Conservation (phyloP, 35 echinoderm and acorn worm species). For the Apostichopus parvimensis region DNA sequence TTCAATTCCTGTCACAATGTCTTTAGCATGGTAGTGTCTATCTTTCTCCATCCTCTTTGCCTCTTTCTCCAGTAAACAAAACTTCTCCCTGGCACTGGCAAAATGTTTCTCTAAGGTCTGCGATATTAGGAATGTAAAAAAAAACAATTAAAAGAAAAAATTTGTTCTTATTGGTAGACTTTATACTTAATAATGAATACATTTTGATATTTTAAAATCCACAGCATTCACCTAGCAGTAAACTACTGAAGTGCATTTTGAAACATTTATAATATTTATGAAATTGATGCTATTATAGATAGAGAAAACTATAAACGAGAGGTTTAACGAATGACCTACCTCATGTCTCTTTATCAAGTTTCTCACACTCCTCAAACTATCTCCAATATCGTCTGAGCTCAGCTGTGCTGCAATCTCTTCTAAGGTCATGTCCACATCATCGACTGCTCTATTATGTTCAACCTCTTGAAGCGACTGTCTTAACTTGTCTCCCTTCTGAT, state of each 20-base stretch:
- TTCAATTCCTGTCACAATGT: slow-evolving; percentile 63
- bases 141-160: background rate
- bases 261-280: background rate
- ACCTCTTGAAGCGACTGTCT: slow-evolving; percentile 74
- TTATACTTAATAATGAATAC: background rate
- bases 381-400: slow-evolving; percentile 77
- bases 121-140: background rate
- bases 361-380: slow-evolving; percentile 84
- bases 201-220: background rate
- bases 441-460: slow-evolving; percentile 62
- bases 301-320: background rate
- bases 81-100: slow-evolving; percentile 55
- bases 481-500: slow-evolving; percentile 78
- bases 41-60: slow-evolving; percentile 64
- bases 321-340: slow-evolving; percentile 22
- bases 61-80: slow-evolving; percentile 57
- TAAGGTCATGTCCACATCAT: slow-evolving; percentile 68
- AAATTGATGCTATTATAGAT: background rate
- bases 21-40: slow-evolving; percentile 83
- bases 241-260: background rate
- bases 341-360: slow-evolving; percentile 86
- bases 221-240: background rate
- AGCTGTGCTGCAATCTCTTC: slow-evolving; percentile 72
- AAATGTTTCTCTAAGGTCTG: slow-evolving; percentile 82
- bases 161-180: background rate